Evolutionary conservation across 2,113 vertebrate genomes (phyloP), one percentile per base, ranked within the genome.

Genomic region (Clupea harengus): DNA sequence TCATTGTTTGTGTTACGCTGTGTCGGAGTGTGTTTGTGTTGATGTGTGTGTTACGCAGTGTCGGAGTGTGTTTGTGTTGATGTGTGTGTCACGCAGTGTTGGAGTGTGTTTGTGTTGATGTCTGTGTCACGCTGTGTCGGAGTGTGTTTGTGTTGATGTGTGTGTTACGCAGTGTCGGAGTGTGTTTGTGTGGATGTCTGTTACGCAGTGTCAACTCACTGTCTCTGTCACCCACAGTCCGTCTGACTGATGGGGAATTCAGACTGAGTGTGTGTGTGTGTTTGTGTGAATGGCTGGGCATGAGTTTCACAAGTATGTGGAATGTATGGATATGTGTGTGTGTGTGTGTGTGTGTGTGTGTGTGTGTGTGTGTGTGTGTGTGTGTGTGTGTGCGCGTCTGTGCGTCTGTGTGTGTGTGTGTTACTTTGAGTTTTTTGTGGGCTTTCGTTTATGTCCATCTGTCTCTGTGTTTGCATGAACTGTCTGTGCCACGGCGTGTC

Each of bases 21-120:
- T 9, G 25, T 39, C 2, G 18, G 67, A 20, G 67, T 75, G 28
- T 75, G 67, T 75, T 28, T 75, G 67, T 75, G 32, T 78, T 78
- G 72, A 78, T 39, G 72, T 78, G 28, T 44, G 32, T 28, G 25
- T 78, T 44, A 32, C 8, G 8, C 13, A 39, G 64, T 25, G 22
- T 67, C n/a, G 25, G 64, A 28, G 64, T 67, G n/a, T 67, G 64
- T 67, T n/a, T 67, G 64, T 67, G 64, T 28, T 67, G 64, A 39
- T 39, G 39, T 39, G 1, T 39, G 39, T 39, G 39, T 39, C 28
- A n/a, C 18, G 57, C 5, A 39, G 39, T 39, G 39, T 39, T 6
- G 10, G 64, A 28, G 64, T 67, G 39, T 39, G 39, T 39, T 39
- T 39, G 39, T 39, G 39, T 39, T 39, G 39, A 39, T 39, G 39